Base-by-base conservation (phyloP, 2,888 invertebrate genomes). In the Pemphredon lugubris region DNA sequence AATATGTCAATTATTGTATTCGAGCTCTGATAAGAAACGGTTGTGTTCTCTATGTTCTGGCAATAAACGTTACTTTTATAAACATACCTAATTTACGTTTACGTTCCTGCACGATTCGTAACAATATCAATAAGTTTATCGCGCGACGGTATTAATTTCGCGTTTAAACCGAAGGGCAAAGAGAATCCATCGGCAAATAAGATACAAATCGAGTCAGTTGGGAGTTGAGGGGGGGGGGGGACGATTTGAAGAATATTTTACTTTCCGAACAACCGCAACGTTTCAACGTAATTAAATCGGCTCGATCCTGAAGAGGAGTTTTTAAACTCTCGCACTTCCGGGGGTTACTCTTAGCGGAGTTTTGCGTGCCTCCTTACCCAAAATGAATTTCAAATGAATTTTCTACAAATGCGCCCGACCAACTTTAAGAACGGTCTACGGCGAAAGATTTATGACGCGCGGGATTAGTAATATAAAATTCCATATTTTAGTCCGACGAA, bases 301-400 rank as follows among this genome's bases (percentile, higher is more conserved):
- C 21, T n/a, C 48, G 9, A n/a, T 6, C n/a, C 39, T 14, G 48
- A 39, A 7, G 51, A 45, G 50, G 16, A 54, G 69, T 71, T 71
- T 69, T 37, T 53, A 71, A 71, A 69, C 69, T 63, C 57, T 40
- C 11, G 23, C 44, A 20, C 37, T 40, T 18, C 16, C 14, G 40
- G 16, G 9, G 40, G 40, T 40, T 40, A 40, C 51, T 48, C 23
- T 39, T 23, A 16, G 34, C n/a, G 16, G 48, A 58, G 58, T 50
- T 50, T 6, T 21, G 32, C 20, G 45, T n/a, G 20, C 20, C 55
- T 51, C 39, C 16, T 44, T 30, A 16, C 18, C 30, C 44, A 16
- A 58, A 48, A 72, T 72, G 71, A 70, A 71, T 70, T 70, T 63
- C 71, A 70, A 70, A 71, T 70, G 61, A 72, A 72, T 58, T 63